Base-by-base conservation (phyloP, 2,888 invertebrate genomes). In the Chironomus tentans region DNA sequence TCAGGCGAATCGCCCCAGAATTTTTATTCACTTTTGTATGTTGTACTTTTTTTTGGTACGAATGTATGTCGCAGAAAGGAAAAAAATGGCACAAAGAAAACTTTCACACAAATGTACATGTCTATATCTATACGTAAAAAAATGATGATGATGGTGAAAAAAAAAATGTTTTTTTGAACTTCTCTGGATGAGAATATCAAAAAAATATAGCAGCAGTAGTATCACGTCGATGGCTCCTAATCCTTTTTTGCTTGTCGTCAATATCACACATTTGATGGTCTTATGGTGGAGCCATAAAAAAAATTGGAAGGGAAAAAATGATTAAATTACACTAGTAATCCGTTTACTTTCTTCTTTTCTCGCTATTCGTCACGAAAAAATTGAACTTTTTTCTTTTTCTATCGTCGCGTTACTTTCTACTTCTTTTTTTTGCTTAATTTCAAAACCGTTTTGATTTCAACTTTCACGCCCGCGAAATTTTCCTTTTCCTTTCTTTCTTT, bases 311-410 rank as follows among this genome's bases (percentile, higher is more conserved):
- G 21, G 18, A 62, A 24, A 65, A 65, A 70, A 18, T 22, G 22
- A 70, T 70, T 70, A 70, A 73, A 56, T 73, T 73, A 73, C 65
- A 73, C 73, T 61, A 65, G 73, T 65, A 73, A 73, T 65, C 65
- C 73, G 21, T 62, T 73, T 65, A 24, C 65, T 65, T 65, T 56
- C n/a, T 56, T 18, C 56, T 56, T 38, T 38, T 38, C 28, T 28
- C 6, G 28, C 50, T 50, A 4, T 56, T 56, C 18, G 56, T 71
- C 71, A 71, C 56, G 71, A 56, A 48, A 50, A 65, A 24, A 21
- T 24, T 38, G 38, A 65, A 24, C 24, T 65, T 13, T 56, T 56
- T 65, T 24, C 24, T 65, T 65, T 56, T 56, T 72, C 15, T 22
- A 24, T 13, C 48, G 74, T 73, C 73, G 46, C 73, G 46, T 18